phyloP scores from a whole-genome alignment of 2,113 vertebrate genomes.

The Siniperca knerii region DNA sequence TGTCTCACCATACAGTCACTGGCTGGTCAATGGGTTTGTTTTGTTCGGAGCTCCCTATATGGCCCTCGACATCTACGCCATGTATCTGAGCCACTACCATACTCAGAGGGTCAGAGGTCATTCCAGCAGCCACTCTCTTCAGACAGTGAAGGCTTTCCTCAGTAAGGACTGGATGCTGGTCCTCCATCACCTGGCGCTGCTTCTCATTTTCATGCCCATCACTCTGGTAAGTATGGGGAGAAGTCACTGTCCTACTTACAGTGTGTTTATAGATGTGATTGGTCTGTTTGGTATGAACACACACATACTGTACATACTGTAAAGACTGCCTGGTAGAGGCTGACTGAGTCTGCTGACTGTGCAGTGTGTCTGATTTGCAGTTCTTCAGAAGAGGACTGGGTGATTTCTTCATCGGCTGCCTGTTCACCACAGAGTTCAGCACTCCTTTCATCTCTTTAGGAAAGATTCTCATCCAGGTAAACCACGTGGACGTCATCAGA shows the following conservation, averaged over 20 bases:
- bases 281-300: neutral
- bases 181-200: conserved; percentile 88
- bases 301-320: too few species aligned
- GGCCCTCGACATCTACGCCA: conserved; percentile 88
- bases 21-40: conserved; percentile 87
- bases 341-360: neutral
- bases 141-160: conserved; percentile 85
- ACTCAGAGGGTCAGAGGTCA: conserved; percentile 72
- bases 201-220: conserved; percentile 87
- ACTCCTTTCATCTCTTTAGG: conserved; percentile 90
- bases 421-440: conserved; percentile 91
- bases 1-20: conserved; percentile 84
- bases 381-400: conserved; percentile 89
- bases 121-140: conserved; percentile 61
- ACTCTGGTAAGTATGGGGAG: conserved; percentile 82
- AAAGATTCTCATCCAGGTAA: conserved; percentile 92
- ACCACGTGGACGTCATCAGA: neutral
- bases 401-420: conserved; percentile 92
- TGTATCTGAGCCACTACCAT: conserved; percentile 92
- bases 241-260: neutral
- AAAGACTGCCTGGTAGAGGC: neutral
- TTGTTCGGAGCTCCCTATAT: conserved; percentile 90
- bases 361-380: conserved; percentile 71
- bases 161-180: conserved; percentile 88
- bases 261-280: neutral